These are phyloP conservation scores for Rotaria macrura DNA, from an alignment of 2,888 invertebrate species.

Conservation along the genomic window DNA sequence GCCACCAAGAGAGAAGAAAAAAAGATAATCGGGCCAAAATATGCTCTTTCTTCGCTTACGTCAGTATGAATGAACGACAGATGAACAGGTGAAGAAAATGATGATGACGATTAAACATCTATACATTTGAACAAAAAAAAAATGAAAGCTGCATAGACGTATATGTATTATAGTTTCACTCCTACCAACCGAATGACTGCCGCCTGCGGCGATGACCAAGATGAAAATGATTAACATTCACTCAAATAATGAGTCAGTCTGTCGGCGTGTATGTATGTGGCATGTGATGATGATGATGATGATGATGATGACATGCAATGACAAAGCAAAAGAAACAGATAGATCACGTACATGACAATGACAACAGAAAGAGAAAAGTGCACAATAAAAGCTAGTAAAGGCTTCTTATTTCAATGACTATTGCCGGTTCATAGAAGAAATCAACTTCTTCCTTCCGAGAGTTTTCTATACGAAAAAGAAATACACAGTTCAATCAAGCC, in stretches of 20 bases:
- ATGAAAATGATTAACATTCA: slow-evolving; percentile 4
- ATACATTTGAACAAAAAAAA: not conserved
- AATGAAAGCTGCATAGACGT: not conserved
- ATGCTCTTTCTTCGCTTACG: not conserved
- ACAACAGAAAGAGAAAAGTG: not conserved
- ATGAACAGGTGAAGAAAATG: not conserved
- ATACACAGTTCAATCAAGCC: not conserved
- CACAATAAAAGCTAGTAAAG: not conserved
- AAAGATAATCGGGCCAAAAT: not conserved
- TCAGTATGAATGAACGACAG: not conserved
- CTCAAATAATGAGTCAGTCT: not conserved
- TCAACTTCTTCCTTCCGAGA: not conserved
- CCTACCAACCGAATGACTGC: not conserved
- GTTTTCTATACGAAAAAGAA: not conserved
- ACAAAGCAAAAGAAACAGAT: not conserved
- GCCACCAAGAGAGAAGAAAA: not conserved
- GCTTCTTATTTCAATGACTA: not conserved
- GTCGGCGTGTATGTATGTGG: not conserved
- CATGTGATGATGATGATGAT: not conserved
- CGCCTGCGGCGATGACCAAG: not conserved
- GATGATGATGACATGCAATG: not conserved
- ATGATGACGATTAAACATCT: not conserved
- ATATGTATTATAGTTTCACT: not conserved
- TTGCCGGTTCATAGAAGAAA: not conserved
- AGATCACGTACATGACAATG: not conserved